Base-by-base conservation (phyloP, 64 coral and sea anemone species). In the Platygyra sinensis region DNA sequence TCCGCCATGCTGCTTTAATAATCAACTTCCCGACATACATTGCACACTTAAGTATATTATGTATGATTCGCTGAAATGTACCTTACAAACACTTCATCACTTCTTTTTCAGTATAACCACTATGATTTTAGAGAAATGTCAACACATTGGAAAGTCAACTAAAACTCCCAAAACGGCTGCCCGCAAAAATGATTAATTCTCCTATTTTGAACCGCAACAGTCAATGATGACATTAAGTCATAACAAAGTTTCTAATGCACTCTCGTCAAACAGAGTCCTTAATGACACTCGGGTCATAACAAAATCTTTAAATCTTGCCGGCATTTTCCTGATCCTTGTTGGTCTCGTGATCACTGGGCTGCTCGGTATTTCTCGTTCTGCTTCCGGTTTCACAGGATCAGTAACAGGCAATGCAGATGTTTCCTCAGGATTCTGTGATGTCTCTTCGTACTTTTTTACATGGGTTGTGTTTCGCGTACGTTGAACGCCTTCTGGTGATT, bases 391-490 rank as follows among this genome's bases (percentile, higher is more conserved):
- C 13, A 6, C 60, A 62, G 60, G 14, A 62, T 20, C 60, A 62
- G 60, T 22, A 62, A 62, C 60, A 62, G 19, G 15, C 14, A 62
- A 62, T 62, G 60, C 0, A 62, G 60, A 19, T 62, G 60, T 18
- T 55, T 64, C 80, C 61, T 67, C 63, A 32, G 46, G 18, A 18
- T 39, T 39, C 15, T 42, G 25, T 75, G 71, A 19, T 74, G 36
- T 74, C 60, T 62, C 60, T 22, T 50, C 19, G 16, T 87, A 87
- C 28, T 52, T 87, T 62, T 87, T 87, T 12, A 80, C 63, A 81
- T 90, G 76, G 11, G 88, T 90, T 38, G 72, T 28, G 7, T 90
- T 80, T 25, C 88, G 50, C 33, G 55, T 76, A 15, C 50, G 71
- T 49, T 81, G 75, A 39, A 80, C 61, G 46, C 76, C 77, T 28